phyloP scores from a whole-genome alignment of 1,140 invertebrate genomes.

The Drosophila santomea region DNA sequence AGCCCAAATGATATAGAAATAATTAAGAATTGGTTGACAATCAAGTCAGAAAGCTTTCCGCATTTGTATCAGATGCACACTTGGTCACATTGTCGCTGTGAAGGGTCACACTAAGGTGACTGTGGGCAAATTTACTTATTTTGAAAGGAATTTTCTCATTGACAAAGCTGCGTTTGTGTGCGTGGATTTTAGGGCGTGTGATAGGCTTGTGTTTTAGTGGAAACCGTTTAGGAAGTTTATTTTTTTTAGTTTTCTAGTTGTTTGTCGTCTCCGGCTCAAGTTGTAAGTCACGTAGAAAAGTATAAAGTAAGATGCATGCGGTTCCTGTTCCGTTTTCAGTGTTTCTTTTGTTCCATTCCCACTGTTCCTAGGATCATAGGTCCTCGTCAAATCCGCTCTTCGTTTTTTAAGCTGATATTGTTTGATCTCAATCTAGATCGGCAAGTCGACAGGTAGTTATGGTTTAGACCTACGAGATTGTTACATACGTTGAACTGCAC shows the following conservation, averaged over 20 bases:
- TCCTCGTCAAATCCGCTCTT: slow-evolving; percentile 3
- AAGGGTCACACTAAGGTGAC: neutral
- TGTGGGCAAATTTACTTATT: neutral
- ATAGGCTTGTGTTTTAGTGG: slow-evolving; percentile 36
- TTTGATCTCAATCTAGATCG: slow-evolving; percentile 23
- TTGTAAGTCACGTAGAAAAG: slow-evolving; percentile 51
- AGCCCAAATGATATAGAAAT: too few species aligned
- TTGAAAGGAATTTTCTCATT: neutral
- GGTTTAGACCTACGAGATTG: slow-evolving; percentile 47
- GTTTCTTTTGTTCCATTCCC: slow-evolving; percentile 5
- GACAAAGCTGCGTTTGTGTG: slow-evolving; percentile 3
- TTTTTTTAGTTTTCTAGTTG: slow-evolving; percentile 28
- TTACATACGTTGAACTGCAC: slow-evolving; percentile 22
- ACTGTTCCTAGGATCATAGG: slow-evolving; percentile 4
- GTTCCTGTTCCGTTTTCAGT: slow-evolving; percentile 12
- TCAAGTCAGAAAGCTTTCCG: neutral
- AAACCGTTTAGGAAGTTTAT: slow-evolving; percentile 47
- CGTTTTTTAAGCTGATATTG: slow-evolving; percentile 9
- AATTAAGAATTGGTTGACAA: neutral
- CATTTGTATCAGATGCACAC: neutral
- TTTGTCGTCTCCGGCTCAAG: slow-evolving; percentile 24
- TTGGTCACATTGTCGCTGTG: neutral
- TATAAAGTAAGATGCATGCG: slow-evolving; percentile 45
- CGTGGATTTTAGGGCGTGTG: neutral
- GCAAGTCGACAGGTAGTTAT: slow-evolving; percentile 40